phyloP scores from a whole-genome alignment of 2,888 invertebrate genomes.

The Zelleria hepariella region DNA sequence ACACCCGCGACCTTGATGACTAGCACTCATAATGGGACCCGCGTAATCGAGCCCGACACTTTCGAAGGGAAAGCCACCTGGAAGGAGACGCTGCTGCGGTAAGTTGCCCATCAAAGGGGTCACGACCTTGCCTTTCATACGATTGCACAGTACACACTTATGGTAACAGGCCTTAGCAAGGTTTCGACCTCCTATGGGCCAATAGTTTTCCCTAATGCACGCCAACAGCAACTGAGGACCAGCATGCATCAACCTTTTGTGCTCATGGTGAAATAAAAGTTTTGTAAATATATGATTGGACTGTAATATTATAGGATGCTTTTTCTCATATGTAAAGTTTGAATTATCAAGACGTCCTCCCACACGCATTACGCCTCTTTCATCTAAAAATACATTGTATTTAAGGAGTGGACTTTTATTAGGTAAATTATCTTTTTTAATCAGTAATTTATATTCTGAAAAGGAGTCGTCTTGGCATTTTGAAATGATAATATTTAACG shows the following conservation, averaged over 20 bases:
- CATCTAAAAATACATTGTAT: background rate
- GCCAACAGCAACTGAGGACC: constrained; percentile 1
- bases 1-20: too few relatives aligned
- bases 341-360: constrained; percentile 2
- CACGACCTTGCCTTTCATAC: background rate
- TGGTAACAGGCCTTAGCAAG: background rate
- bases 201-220: background rate
- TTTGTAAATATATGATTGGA: background rate
- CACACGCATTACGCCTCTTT: background rate
- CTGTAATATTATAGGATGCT: constrained; percentile 2
- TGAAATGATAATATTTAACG: background rate
- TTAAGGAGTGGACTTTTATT: background rate
- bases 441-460: background rate
- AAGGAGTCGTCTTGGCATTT: too few relatives aligned
- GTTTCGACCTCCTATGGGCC: background rate
- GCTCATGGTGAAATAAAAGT: background rate
- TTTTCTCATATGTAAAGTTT: background rate
- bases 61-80: background rate
- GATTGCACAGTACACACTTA: background rate
- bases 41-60: too few relatives aligned
- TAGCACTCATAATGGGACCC: too few relatives aligned
- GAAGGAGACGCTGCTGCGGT: background rate
- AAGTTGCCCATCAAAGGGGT: background rate
- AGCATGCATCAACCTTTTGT: background rate
- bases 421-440: background rate